phyloP scores from a whole-genome alignment of 1,140 invertebrate genomes.

The Tyrophagus putrescentiae region DNA sequence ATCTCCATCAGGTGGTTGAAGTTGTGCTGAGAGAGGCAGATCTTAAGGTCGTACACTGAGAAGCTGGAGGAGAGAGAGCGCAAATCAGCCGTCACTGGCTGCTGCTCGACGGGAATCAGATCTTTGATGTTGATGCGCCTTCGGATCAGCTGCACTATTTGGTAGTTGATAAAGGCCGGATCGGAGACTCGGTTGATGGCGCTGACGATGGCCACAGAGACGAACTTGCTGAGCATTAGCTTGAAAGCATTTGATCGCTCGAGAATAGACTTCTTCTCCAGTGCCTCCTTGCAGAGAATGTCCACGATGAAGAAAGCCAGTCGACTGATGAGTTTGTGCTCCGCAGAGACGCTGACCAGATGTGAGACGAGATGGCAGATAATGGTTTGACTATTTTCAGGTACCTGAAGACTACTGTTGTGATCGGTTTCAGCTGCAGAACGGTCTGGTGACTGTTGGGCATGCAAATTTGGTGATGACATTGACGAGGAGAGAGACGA shows the following conservation, averaged over 20 bases:
- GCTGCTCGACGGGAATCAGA: background rate
- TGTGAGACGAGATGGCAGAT: background rate
- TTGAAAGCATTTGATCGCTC: background rate
- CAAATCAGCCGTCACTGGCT: background rate
- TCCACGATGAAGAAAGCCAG: background rate
- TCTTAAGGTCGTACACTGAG: background rate
- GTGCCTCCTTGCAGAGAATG: background rate
- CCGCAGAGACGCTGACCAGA: background rate
- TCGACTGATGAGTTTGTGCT: background rate
- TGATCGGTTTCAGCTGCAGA: background rate
- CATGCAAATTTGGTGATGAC: too few species aligned
- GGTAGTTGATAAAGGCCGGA: background rate
- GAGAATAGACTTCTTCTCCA: background rate
- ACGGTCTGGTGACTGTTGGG: too few species aligned
- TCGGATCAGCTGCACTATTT: background rate
- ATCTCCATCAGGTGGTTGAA: background rate
- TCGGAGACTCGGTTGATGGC: background rate
- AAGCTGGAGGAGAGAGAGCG: background rate
- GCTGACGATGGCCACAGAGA: background rate
- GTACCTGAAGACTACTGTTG: background rate
- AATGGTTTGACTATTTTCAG: background rate
- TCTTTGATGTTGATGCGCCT: background rate
- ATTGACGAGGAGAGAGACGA: background rate
- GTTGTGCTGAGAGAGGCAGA: background rate
- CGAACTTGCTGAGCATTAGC: background rate